A percentile compares a stretch with the other conserved stretches of the same genome.
These are phyloP conservation scores for Tetramorium bicarinatum DNA, from an alignment of 2,888 invertebrate species.

Conservation along the genomic window DNA sequence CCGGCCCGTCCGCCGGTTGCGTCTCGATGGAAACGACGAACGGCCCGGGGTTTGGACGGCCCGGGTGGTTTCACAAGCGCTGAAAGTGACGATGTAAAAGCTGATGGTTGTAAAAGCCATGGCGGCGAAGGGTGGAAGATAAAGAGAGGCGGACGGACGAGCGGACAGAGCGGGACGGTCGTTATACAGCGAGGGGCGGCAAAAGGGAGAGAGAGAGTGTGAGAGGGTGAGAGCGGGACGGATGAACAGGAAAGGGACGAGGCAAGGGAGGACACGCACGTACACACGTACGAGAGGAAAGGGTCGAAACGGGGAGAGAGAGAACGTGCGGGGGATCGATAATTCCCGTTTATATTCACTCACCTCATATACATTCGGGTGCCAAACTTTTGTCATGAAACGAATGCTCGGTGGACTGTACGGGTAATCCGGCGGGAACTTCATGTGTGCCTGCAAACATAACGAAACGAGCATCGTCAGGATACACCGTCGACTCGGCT, in stretches of 20 bases:
- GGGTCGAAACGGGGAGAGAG: slow-evolving; percentile 46
- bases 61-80: slow-evolving; percentile 56
- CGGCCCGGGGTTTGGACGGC: slow-evolving; percentile 28
- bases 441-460: slow-evolving; percentile 96
- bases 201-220: neutral
- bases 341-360: slow-evolving; percentile 86
- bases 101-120: slow-evolving; percentile 63
- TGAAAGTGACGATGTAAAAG: slow-evolving; percentile 59
- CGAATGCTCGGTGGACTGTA: slow-evolving; percentile 99
- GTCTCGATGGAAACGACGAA: slow-evolving; percentile 48
- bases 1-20: slow-evolving; percentile 3
- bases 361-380: slow-evolving; percentile 99
- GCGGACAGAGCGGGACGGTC: slow-evolving; percentile 41
- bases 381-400: slow-evolving; percentile 99
- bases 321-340: slow-evolving; percentile 67
- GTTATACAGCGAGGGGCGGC: slow-evolving; percentile 38
- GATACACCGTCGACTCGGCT: slow-evolving; percentile 21
- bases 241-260: slow-evolving; percentile 54
- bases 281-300: slow-evolving; percentile 15
- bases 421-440: slow-evolving; percentile 99
- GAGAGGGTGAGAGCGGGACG: slow-evolving; percentile 19
- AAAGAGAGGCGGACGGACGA: slow-evolving; percentile 60
- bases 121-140: slow-evolving; percentile 59
- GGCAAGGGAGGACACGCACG: slow-evolving; percentile 39
- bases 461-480: slow-evolving; percentile 35